Evolutionary conservation across 23 tunicate genomes (phyloP).

Genomic region (Ciona savignyi): DNA sequence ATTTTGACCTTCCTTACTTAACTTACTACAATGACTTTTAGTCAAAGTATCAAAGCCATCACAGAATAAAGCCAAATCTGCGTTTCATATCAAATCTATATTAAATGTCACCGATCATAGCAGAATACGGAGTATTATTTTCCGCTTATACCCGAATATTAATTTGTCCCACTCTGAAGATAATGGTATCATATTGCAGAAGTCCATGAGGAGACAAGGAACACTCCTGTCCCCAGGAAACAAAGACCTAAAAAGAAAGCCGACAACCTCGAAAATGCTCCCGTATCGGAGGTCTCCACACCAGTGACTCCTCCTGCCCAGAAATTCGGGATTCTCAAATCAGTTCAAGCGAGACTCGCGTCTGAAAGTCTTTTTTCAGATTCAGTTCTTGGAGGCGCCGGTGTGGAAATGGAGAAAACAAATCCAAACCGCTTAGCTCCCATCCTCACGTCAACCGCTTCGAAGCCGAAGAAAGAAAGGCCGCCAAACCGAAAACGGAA

Average conservation of each 20-base stretch:
- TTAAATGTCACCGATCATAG: too few relatives aligned
- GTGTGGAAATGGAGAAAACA: slow-evolving; percentile 9
- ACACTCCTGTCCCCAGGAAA: slow-evolving; percentile 1
- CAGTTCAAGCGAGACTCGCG: slow-evolving; percentile 62
- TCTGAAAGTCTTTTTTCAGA: slow-evolving; percentile 30
- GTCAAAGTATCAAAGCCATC: too few relatives aligned
- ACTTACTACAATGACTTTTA: too few relatives aligned
- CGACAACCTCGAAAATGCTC: neutral
- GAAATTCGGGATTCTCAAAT: slow-evolving; percentile 57
- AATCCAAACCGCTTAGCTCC: slow-evolving; percentile 29
- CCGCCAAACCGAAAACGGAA: slow-evolving; percentile 6
- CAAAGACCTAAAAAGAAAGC: neutral
- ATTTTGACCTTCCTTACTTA: too few relatives aligned
- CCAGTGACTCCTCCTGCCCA: neutral
- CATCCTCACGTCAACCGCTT: slow-evolving; percentile 40
- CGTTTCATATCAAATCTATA: too few relatives aligned
- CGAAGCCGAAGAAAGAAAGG: slow-evolving; percentile 26
- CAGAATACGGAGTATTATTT: too few relatives aligned
- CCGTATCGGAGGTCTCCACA: neutral
- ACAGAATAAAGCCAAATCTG: too few relatives aligned
- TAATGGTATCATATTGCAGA: too few relatives aligned
- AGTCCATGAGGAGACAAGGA: neutral
- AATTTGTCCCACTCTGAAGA: too few relatives aligned
- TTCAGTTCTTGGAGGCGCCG: slow-evolving; percentile 54
- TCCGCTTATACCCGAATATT: too few relatives aligned